Percentiles rank a stretch among this genome's conserved stretches.
phyloP scores from a whole-genome alignment of 2,888 invertebrate species.

The Sinopyrophorus schimmeli region DNA sequence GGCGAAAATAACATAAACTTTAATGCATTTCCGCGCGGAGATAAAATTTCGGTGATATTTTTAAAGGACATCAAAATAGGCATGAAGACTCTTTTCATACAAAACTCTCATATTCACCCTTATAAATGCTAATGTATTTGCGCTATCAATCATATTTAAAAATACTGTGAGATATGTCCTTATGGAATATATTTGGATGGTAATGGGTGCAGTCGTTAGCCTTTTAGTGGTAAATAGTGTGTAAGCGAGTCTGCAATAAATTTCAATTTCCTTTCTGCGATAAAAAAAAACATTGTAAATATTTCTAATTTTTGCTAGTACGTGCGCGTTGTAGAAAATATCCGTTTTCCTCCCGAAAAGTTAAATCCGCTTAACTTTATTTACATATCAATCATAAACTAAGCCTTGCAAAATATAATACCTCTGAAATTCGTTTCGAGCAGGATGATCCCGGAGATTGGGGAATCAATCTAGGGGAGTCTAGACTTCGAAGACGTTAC shows the following conservation, averaged over 20 bases:
- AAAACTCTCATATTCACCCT: conserved; percentile 22
- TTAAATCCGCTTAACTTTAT: conserved; percentile 26
- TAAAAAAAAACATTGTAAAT: no score
- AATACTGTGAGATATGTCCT: conserved; percentile 27
- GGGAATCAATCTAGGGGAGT: conserved; percentile 37
- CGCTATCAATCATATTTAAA: conserved; percentile 35
- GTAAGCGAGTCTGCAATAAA: conserved; percentile 19
- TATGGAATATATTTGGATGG: conserved; percentile 24
- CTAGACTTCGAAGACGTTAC: conserved; percentile 24
- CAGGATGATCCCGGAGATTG: conserved; percentile 37
- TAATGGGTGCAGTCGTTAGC: conserved; percentile 25
- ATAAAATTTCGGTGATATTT: conserved; percentile 16
- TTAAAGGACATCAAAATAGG: conserved; percentile 13
- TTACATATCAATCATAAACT: conserved; percentile 43
- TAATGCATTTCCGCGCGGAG: conserved; percentile 19
- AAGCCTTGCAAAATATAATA: conserved; percentile 38
- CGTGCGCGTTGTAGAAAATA: no score
- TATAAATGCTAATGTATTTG: conserved; percentile 34
- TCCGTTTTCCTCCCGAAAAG: neutral
- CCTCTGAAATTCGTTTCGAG: conserved; percentile 37
- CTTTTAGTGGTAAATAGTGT: conserved; percentile 20
- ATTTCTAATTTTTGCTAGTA: no score
- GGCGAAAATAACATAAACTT: conserved; percentile 12
- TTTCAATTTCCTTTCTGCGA: conserved; percentile 1
- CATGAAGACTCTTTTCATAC: conserved; percentile 17